phyloP scores from a whole-genome alignment of 1,140 invertebrate species.

The Metopolophium dirhodum region DNA sequence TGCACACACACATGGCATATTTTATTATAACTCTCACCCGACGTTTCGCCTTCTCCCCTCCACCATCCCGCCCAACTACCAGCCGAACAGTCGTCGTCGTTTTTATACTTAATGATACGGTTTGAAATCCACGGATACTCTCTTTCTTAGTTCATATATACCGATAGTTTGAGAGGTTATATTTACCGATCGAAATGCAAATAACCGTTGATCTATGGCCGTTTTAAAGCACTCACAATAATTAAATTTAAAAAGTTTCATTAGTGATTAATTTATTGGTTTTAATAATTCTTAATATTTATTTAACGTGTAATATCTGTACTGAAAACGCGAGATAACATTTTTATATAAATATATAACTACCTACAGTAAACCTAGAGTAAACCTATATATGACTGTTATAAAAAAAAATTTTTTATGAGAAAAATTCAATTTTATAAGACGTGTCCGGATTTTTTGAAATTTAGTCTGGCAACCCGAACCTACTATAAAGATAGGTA shows the following conservation, averaged over 20 bases:
- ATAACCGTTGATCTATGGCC: neutral
- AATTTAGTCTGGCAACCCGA: neutral
- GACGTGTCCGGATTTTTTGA: neutral
- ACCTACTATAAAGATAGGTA: too few relatives aligned
- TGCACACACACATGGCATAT: too few relatives aligned
- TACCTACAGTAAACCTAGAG: too few relatives aligned
- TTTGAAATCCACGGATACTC: neutral
- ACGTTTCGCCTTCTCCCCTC: neutral
- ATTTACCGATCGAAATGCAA: neutral
- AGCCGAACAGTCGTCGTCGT: too few relatives aligned
- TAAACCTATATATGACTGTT: too few relatives aligned
- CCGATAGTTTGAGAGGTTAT: neutral
- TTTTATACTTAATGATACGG: neutral
- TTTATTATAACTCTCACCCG: neutral
- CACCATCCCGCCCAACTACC: too few relatives aligned
- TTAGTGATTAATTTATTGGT: too few relatives aligned
- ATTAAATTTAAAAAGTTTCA: too few relatives aligned
- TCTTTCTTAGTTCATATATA: neutral
- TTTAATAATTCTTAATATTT: too few relatives aligned
- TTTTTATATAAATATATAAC: too few relatives aligned
- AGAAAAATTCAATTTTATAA: neutral
- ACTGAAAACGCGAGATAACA: too few relatives aligned
- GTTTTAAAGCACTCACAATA: neutral
- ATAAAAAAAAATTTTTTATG: neutral
- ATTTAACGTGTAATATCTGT: too few relatives aligned